These are phyloP conservation scores for Anthonomus grandis DNA, from an alignment of 1,140 invertebrate species.

Conservation along the genomic window DNA sequence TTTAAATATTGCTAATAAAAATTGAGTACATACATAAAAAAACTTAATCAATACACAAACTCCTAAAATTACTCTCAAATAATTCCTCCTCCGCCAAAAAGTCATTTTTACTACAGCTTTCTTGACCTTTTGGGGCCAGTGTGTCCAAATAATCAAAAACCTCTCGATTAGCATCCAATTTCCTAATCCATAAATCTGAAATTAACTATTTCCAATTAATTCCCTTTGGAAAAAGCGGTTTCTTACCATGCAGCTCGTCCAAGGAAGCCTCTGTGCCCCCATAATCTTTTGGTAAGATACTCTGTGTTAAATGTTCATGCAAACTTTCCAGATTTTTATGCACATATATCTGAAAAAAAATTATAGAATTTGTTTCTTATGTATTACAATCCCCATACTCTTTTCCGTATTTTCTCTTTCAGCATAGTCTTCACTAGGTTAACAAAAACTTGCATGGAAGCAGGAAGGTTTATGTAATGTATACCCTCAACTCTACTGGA, in stretches of 20 bases:
- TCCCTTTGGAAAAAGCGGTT: not conserved
- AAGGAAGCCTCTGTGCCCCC: slow-evolving; percentile 39
- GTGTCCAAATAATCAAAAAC: slow-evolving; percentile 30
- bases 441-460: slow-evolving; percentile 52
- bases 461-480: slow-evolving; percentile 54
- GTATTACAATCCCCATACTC: slow-evolving; percentile 44
- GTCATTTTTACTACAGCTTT: too few species aligned
- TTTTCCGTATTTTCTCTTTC: slow-evolving; percentile 51
- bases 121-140: not conserved
- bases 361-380: not conserved
- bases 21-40: too few species aligned
- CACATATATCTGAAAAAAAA: slow-evolving; percentile 14
- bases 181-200: slow-evolving; percentile 27
- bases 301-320: slow-evolving; percentile 34
- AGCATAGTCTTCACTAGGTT: slow-evolving; percentile 52
- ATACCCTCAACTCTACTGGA: slow-evolving; percentile 55
- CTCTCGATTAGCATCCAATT: slow-evolving; percentile 14
- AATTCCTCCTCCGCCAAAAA: too few species aligned
- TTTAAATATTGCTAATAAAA: too few species aligned
- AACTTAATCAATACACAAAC: too few species aligned
- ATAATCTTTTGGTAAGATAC: slow-evolving; percentile 44
- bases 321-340: slow-evolving; percentile 16
- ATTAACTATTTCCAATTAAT: too few species aligned
- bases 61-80: too few species aligned
- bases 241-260: slow-evolving; percentile 39